phyloP scores from a whole-genome alignment of 53 echinoderm and acorn worm species.

The Henricia sp. region DNA sequence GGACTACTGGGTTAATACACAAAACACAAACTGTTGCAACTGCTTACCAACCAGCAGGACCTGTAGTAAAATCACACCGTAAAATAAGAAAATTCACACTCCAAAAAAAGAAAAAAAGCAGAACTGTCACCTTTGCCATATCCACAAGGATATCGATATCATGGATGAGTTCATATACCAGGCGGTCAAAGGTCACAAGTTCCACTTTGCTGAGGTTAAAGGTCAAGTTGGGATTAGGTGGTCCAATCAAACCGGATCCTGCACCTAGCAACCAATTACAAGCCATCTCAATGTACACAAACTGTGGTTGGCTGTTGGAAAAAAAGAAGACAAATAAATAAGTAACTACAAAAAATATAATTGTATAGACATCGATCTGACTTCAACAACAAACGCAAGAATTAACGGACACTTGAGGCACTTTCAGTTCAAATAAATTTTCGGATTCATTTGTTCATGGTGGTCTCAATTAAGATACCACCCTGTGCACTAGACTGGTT shows the following conservation, averaged over 20 bases:
- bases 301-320: neutral
- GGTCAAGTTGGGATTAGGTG: constrained; percentile 64
- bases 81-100: neutral
- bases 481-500: no score
- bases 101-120: neutral
- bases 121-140: constrained; percentile 81
- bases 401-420: no score
- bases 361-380: no score
- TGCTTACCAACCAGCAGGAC: no score
- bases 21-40: neutral
- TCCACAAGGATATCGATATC: constrained; percentile 82
- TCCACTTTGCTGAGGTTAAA: constrained; percentile 78
- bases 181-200: constrained; percentile 78
- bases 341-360: neutral
- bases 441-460: no score
- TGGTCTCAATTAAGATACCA: no score
- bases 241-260: constrained; percentile 76
- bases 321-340: neutral
- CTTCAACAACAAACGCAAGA: no score
- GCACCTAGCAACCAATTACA: constrained; percentile 82
- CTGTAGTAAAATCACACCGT: no score
- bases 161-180: constrained; percentile 75
- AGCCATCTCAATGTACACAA: constrained; percentile 85
- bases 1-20: neutral
- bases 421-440: no score